These are phyloP conservation scores for Oryctes rhinoceros DNA, from an alignment of 1,140 invertebrate genomes.

Conservation along the genomic window DNA sequence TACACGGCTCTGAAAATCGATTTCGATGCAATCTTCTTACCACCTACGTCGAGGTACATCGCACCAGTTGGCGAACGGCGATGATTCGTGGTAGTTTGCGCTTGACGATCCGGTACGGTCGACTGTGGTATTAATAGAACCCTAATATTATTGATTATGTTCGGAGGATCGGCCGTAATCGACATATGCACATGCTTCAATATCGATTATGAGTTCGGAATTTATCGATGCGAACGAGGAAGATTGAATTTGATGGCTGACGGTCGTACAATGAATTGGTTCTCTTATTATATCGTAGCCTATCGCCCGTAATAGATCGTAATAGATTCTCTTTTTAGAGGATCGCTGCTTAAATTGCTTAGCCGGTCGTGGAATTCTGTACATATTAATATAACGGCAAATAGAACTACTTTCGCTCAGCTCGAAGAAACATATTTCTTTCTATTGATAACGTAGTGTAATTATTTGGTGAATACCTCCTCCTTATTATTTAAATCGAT, in stretches of 20 bases:
- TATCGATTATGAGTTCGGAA: conserved; percentile 3
- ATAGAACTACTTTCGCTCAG: no score
- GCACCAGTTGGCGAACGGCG: background rate
- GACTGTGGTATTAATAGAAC: conserved; percentile 15
- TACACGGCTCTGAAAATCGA: conserved; percentile 34
- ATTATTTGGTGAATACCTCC: no score
- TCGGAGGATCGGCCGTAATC: conserved; percentile 30
- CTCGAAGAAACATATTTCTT: no score
- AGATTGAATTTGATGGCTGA: background rate
- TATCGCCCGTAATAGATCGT: no score
- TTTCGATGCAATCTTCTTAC: conserved; percentile 29
- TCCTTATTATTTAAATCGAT: no score
- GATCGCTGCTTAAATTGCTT: no score
- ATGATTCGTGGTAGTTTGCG: background rate
- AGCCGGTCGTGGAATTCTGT: no score
- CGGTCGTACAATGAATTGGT: background rate
- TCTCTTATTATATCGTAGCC: background rate
- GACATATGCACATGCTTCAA: background rate
- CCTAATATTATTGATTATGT: conserved; percentile 36
- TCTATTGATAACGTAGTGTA: no score
- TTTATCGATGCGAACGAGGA: background rate
- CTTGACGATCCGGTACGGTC: background rate
- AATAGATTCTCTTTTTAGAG: no score
- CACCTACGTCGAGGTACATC: conserved; percentile 15
- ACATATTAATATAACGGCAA: no score